Evolutionary conservation across 2,797 vertebrate species (phyloP).

Genomic region (Scarus forsteni): DNA sequence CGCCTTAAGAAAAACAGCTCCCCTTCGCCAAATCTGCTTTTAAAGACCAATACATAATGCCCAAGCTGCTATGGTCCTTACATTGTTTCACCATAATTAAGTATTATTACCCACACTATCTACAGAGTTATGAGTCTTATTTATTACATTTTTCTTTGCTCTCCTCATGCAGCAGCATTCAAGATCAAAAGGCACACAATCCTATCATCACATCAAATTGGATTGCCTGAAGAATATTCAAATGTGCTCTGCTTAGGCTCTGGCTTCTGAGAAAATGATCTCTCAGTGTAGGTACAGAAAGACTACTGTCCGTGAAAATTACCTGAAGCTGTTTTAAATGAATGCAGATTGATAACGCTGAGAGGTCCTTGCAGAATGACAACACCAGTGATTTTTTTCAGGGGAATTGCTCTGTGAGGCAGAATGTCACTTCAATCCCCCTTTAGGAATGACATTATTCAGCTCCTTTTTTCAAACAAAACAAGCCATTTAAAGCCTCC

Average conservation of each 20-base stretch:
- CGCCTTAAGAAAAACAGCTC: slow-evolving; percentile 33
- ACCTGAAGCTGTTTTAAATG: slow-evolving; percentile 33
- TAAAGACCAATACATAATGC: slow-evolving; percentile 19
- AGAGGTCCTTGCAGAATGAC: slow-evolving; percentile 33
- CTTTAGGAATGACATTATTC: slow-evolving; percentile 16
- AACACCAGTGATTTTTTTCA: slow-evolving; percentile 23
- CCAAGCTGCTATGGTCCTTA: slow-evolving; percentile 15
- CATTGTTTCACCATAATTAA: slow-evolving; percentile 14
- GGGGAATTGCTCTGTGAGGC: slow-evolving; percentile 19
- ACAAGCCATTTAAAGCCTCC: slow-evolving; percentile 34
- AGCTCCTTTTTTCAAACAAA: slow-evolving; percentile 12
- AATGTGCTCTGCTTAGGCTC: slow-evolving; percentile 21
- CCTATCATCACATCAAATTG: slow-evolving; percentile 37
- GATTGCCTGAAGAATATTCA: slow-evolving; percentile 12
- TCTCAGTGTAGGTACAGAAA: slow-evolving; percentile 26
- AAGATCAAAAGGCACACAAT: slow-evolving; percentile 43
- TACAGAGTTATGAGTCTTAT: not conserved
- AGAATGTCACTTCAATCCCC: slow-evolving; percentile 4
- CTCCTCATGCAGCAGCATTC: slow-evolving; percentile 17
- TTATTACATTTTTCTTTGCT: slow-evolving; percentile 7
- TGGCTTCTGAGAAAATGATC: slow-evolving; percentile 15
- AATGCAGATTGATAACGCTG: slow-evolving; percentile 27
- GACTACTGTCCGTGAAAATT: slow-evolving; percentile 31
- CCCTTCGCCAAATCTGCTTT: slow-evolving; percentile 29
- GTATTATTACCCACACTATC: slow-evolving; percentile 21